phyloP scores from a whole-genome alignment of 2,113 vertebrate species.

The Vulpes vulpes region DNA sequence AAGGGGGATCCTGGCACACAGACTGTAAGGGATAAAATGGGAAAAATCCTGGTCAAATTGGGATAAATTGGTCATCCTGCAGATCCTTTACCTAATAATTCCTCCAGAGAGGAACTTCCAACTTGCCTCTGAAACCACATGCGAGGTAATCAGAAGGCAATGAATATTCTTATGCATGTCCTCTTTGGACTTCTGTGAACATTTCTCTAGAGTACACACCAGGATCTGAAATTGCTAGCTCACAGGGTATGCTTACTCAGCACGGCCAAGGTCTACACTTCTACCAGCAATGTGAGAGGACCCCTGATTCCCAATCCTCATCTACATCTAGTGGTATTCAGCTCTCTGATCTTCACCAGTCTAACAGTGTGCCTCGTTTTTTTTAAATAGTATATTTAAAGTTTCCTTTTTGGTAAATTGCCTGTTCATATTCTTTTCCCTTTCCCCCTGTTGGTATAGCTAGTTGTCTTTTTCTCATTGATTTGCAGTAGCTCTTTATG shows the following conservation, averaged over 20 bases:
- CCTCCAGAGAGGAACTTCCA: not conserved
- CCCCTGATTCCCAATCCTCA: not conserved
- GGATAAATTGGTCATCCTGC: not conserved
- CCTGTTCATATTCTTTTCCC: not conserved
- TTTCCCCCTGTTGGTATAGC: not conserved
- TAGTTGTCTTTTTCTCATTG: not conserved
- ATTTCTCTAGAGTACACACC: not conserved
- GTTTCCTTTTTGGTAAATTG: not conserved
- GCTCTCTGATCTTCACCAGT: not conserved
- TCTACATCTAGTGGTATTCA: not conserved
- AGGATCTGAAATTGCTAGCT: not conserved
- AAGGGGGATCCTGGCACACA: not conserved
- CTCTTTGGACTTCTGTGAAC: not conserved
- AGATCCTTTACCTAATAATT: not conserved
- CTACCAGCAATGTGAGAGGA: accelerated
- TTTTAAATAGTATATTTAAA: not conserved
- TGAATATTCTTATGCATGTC: not conserved
- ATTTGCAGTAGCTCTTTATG: not conserved
- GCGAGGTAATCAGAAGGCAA: not conserved
- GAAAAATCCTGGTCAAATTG: not conserved
- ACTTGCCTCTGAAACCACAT: not conserved
- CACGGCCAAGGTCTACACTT: not conserved
- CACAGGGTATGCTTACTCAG: accelerated
- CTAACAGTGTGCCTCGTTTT: not conserved
- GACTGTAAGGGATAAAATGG: not conserved